Evolutionary conservation across 1,140 invertebrate species (phyloP).

Genomic region (Sesamia nonagrioides): DNA sequence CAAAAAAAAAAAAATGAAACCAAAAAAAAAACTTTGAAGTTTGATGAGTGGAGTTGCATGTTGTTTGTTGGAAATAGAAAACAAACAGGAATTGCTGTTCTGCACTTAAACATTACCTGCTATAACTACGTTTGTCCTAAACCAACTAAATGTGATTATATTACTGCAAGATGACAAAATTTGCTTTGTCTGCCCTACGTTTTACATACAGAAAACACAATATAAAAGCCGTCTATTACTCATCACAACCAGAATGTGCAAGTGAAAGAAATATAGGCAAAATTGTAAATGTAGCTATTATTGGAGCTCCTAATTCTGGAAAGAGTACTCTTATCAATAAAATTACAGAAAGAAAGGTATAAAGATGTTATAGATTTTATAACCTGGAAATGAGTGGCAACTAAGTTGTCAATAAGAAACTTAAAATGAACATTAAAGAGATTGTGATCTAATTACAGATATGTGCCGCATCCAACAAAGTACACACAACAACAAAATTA

Average conservation of each 20-base stretch:
- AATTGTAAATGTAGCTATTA: constrained; percentile 94
- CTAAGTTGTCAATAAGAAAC: neutral
- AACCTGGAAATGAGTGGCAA: constrained; percentile 7
- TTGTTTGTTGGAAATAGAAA: no score
- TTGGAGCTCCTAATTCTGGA: constrained; percentile 97
- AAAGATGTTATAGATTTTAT: neutral
- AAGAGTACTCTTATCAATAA: constrained; percentile 98
- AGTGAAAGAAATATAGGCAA: constrained; percentile 75
- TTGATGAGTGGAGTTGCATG: no score
- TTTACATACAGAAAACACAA: constrained; percentile 49
- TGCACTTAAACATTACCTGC: neutral
- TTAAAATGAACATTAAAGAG: neutral
- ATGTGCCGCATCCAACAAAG: constrained; percentile 95
- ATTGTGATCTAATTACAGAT: constrained; percentile 88
- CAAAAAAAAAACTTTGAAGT: no score
- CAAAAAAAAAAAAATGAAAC: no score
- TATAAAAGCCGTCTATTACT: constrained; percentile 66
- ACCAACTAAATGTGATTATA: constrained; percentile 41
- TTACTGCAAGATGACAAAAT: constrained; percentile 52
- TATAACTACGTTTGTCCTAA: neutral
- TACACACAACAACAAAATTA: constrained; percentile 95
- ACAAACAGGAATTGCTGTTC: no score
- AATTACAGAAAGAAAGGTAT: constrained; percentile 92
- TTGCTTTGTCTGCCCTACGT: constrained; percentile 56
- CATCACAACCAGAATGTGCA: constrained; percentile 69